These are phyloP conservation scores for Meghimatium bilineatum DNA, from an alignment of 2,888 invertebrate species.

Conservation along the genomic window DNA sequence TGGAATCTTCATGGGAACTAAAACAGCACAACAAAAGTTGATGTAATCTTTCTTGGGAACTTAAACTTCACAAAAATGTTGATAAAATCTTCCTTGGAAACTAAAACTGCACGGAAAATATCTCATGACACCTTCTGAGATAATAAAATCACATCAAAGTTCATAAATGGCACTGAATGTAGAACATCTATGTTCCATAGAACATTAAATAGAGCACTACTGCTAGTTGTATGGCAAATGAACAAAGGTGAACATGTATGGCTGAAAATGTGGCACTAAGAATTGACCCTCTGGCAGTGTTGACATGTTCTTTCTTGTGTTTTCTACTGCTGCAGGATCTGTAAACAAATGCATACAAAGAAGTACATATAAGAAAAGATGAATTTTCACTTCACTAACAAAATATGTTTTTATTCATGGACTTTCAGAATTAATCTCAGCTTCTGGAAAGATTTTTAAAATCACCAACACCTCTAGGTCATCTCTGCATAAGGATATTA, in stretches of 20 bases:
- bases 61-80: neutral
- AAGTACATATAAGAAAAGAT: no score
- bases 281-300: neutral
- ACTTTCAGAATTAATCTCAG: no score
- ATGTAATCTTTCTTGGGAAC: neutral
- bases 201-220: neutral
- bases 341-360: neutral
- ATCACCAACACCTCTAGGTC: no score
- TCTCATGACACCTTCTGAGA: neutral
- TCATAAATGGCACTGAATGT: neutral
- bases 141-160: neutral
- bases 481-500: no score
- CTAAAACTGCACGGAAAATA: neutral
- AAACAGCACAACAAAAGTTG: neutral
- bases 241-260: neutral
- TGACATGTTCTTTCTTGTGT: neutral
- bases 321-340: neutral
- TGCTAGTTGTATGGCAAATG: neutral
- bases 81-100: neutral
- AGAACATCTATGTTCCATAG: neutral
- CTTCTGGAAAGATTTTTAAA: no score
- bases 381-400: no score
- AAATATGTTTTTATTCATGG: no score
- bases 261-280: neutral
- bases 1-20: neutral